Base-by-base conservation (phyloP, 2,888 invertebrate genomes). In the Anodontia alba region DNA sequence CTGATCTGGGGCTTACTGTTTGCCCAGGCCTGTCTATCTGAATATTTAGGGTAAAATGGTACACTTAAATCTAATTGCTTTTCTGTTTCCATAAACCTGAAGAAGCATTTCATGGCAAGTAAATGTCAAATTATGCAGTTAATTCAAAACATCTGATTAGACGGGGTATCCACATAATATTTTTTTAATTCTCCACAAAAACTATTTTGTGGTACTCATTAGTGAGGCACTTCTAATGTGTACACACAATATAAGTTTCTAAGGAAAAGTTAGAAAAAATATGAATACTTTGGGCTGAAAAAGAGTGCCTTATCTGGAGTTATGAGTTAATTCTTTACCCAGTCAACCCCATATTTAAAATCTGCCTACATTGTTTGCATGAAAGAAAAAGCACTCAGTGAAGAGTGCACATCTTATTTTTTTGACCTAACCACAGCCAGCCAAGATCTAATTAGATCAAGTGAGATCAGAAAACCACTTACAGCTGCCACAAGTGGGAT, bases 321-420 rank as follows among this genome's bases (percentile, higher is more conserved):
- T n/a, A 38, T 8, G 38, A 12, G 38, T 38, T 54, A 54, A 54
- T 54, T 54, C 54, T 54, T 54, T 54, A 26, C 54, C 54, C 23
- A 54, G 26, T 54, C 54, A 54, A 54, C 54, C 54, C 54, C 23
- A 49, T 26, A 23, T 54, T 54, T 54, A 46, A 8, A 20, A 46
- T 7, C 46, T 20, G 46, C 46, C 46, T 46, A 46, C 20, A 46
- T 46, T 54, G 54, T 54, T 54, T 54, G 54, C 67, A 67, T 67
- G 33, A 67, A 33, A 67, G 36, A 33, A 67, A 67, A 8, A 33
- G 67, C 67, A 67, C 67, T 57, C 10, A 33, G 12, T 57, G 70
- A 29, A 49, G 23, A 38, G 62, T 74, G 62, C 66, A 54, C 26
- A 10, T 5, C 26, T 54, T 2, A 7, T 54, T 54, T 23, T 26